These are phyloP conservation scores for Cryptus armator DNA, from an alignment of 2,888 invertebrate species.

Conservation along the genomic window DNA sequence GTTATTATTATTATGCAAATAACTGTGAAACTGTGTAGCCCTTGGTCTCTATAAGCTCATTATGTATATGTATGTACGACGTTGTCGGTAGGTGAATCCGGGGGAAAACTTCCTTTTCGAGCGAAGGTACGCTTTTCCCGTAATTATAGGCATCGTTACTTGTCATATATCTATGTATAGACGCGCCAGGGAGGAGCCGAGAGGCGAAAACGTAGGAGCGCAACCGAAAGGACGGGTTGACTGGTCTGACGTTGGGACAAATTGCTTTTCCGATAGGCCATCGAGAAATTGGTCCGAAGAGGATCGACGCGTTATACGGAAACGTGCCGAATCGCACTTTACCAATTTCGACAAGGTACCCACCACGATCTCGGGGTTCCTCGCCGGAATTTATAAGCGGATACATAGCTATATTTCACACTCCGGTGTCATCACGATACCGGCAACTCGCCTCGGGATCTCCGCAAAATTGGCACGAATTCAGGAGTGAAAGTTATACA, in stretches of 20 bases:
- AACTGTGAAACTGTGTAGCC: neutral
- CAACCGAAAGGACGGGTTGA: conserved; percentile 38
- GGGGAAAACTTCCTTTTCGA: conserved; percentile 19
- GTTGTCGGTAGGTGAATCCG: neutral
- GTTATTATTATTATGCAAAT: conserved; percentile 34
- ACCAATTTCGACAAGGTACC: conserved; percentile 55
- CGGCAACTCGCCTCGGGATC: neutral
- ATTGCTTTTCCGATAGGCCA: conserved; percentile 66
- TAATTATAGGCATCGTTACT: neutral
- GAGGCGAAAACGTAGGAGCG: conserved; percentile 27
- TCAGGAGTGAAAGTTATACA: neutral
- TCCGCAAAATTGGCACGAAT: neutral
- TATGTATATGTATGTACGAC: neutral
- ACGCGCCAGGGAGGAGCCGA: conserved; percentile 11
- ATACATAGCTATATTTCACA: conserved; percentile 31
- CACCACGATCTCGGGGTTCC: neutral
- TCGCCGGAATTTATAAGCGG: conserved; percentile 49
- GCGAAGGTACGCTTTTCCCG: conserved; percentile 6
- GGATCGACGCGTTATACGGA: conserved; percentile 57
- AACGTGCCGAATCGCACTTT: conserved; percentile 57
- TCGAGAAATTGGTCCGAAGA: conserved; percentile 60
- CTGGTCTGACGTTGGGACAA: conserved; percentile 57
- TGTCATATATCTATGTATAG: conserved; percentile 5
- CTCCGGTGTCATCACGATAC: conserved; percentile 19
- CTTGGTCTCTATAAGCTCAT: neutral